Percentiles rank a stretch among this genome's conserved stretches.
Evolutionary conservation across 2,113 vertebrate genomes (phyloP).

Genomic region (Calidris pugnax): DNA sequence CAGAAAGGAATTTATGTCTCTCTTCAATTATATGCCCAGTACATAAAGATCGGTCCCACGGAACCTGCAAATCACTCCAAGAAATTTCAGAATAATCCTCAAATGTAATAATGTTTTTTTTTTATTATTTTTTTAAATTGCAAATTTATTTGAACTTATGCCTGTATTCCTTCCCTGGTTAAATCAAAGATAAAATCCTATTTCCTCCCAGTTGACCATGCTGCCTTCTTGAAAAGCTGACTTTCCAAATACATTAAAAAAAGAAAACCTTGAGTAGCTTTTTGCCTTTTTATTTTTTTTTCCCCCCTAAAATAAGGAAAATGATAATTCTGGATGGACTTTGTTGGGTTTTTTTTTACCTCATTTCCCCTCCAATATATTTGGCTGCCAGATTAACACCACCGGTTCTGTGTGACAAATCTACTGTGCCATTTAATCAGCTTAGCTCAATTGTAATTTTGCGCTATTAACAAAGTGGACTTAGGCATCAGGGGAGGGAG

Average conservation of each 20-base stretch:
- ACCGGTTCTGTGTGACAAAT: background rate
- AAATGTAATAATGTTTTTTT: background rate
- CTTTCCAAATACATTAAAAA: background rate
- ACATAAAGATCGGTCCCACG: background rate
- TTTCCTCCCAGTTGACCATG: background rate
- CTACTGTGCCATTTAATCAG: background rate
- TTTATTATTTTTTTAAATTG: background rate
- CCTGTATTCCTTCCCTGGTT: background rate
- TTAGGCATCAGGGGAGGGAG: background rate
- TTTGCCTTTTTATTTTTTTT: background rate
- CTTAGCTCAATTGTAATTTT: background rate
- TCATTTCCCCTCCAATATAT: background rate
- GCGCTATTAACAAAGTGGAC: background rate
- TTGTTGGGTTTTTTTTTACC: background rate
- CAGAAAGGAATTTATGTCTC: conserved; percentile 17
- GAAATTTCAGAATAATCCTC: background rate
- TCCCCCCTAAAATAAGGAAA: background rate
- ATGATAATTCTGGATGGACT: background rate
- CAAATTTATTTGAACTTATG: background rate
- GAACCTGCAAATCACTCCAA: background rate
- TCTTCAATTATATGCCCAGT: background rate
- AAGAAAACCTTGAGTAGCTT: background rate
- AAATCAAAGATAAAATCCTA: background rate
- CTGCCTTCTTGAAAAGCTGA: background rate
- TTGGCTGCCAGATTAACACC: background rate